Percentiles rank a stretch among this genome's conserved stretches.
phyloP scores from a whole-genome alignment of 2,888 invertebrate genomes.

The Galerucella nymphaeae region DNA sequence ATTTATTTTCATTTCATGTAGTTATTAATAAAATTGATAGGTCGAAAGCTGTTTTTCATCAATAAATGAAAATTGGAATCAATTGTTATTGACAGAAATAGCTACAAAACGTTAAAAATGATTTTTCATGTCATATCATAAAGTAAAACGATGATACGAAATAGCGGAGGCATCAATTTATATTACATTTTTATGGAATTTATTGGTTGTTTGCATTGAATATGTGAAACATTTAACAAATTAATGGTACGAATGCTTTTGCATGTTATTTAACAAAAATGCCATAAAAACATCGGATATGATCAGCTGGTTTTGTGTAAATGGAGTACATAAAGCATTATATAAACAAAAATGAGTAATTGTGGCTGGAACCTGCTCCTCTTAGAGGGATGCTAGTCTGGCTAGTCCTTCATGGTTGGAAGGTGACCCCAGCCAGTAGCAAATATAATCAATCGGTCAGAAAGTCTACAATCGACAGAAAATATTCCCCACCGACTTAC shows the following conservation, averaged over 20 bases:
- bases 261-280: conserved; percentile 15
- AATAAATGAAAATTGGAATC: background rate
- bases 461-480: no score
- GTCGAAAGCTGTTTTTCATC: background rate
- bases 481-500: no score
- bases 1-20: background rate
- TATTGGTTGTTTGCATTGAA: conserved; percentile 25
- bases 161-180: conserved; percentile 26
- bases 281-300: conserved; percentile 16
- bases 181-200: conserved; percentile 30
- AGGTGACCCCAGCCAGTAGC: no score
- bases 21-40: background rate
- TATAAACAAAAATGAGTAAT: no score
- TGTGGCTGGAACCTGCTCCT: no score
- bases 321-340: no score
- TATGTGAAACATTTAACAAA: conserved; percentile 26
- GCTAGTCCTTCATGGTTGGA: no score
- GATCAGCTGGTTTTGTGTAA: conserved; percentile 13
- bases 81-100: background rate
- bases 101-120: background rate
- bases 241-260: conserved; percentile 20
- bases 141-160: conserved; percentile 10
- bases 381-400: no score
- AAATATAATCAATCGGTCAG: no score
- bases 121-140: conserved; percentile 8